phyloP scores from a whole-genome alignment of 1,140 invertebrate genomes.

The Drosophila gunungcola region DNA sequence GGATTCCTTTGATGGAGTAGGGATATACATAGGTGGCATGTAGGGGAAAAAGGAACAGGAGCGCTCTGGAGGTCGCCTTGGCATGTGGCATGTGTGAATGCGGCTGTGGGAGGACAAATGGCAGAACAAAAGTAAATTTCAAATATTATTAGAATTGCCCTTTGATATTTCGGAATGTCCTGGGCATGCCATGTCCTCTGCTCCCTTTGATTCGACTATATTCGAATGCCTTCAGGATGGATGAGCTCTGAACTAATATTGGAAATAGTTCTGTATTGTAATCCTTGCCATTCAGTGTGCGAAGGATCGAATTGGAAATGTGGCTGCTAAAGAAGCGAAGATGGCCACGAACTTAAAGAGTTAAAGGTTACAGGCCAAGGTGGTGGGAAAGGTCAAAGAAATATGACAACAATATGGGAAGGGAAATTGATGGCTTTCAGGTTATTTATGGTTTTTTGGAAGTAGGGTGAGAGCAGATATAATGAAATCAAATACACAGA shows the following conservation, averaged over 20 bases:
- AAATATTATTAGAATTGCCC: slow-evolving; percentile 61
- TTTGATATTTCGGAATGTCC: slow-evolving; percentile 55
- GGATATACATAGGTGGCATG: slow-evolving; percentile 6
- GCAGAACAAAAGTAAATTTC: slow-evolving; percentile 53
- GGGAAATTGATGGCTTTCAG: background rate
- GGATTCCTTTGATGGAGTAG: slow-evolving; percentile 5
- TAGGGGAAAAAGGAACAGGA: background rate
- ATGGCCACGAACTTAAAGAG: slow-evolving; percentile 16
- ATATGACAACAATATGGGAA: background rate
- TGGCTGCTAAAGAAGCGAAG: slow-evolving; percentile 1
- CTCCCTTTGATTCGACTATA: slow-evolving; percentile 37
- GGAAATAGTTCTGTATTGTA: slow-evolving; percentile 52
- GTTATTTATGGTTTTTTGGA: background rate
- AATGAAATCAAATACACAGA: background rate
- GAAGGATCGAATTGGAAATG: slow-evolving; percentile 9
- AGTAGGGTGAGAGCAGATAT: background rate
- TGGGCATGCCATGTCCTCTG: slow-evolving; percentile 19
- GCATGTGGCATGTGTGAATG: slow-evolving; percentile 43
- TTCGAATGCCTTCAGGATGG: slow-evolving; percentile 45
- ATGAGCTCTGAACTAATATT: slow-evolving; percentile 47
- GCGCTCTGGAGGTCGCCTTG: slow-evolving; percentile 13
- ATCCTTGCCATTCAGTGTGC: slow-evolving; percentile 7
- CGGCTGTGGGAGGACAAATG: slow-evolving; percentile 10
- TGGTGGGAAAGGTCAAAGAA: background rate
- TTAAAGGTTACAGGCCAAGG: slow-evolving; percentile 5